Base-by-base conservation (phyloP, 2,113 vertebrate species). In the Melospiza georgiana region DNA sequence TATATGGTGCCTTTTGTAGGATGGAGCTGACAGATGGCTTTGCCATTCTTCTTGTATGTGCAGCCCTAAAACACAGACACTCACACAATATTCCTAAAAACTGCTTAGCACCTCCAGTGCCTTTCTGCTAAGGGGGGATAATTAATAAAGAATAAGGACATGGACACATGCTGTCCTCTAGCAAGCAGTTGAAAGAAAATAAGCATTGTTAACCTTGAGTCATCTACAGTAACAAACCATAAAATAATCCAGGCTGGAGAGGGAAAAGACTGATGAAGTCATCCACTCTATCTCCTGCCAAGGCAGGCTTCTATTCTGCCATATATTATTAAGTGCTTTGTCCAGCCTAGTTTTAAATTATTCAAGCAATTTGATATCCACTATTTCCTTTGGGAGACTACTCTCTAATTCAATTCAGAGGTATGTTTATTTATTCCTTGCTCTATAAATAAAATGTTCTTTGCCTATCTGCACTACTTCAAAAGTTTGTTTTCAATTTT, bases 301-400 rank as follows among this genome's bases (percentile, higher is more conserved):
- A 94, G 65, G 27, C 79, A 94, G 81, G 25, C 63, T 89, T 90
- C 55, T 78, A 74, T 87, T 63, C 84, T 95, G 89, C 75, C 73
- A 63, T 95, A 80, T 93, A 91, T 87, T 87, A 85, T 93, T 81
- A 93, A 92, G 74, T 85, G 77, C 24, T 84, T 91, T 91, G 54
- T 90, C 69, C 89, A 82, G 81, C 57, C 74, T 90, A 61, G 48
- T 93, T 94, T 91, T 95, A 94, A 96, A 97, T 96, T 90, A 95
- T 92, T 95, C 37, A 96, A 67, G 68, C 37, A 89, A 89, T 86
- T 89, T 90, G 69, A 77, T 93, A 93, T 89, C 58, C 48, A 49
- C 15, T 81, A 17, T 77, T 95, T 91, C 91, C 82, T 92, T 61
- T 63, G 85, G 86, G 90, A 94, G 4, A 58, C n/a, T 90, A 72